Evolutionary conservation across 1,140 invertebrate genomes (phyloP), one percentile per base, ranked within the genome.

Genomic region (Samia ricini): DNA sequence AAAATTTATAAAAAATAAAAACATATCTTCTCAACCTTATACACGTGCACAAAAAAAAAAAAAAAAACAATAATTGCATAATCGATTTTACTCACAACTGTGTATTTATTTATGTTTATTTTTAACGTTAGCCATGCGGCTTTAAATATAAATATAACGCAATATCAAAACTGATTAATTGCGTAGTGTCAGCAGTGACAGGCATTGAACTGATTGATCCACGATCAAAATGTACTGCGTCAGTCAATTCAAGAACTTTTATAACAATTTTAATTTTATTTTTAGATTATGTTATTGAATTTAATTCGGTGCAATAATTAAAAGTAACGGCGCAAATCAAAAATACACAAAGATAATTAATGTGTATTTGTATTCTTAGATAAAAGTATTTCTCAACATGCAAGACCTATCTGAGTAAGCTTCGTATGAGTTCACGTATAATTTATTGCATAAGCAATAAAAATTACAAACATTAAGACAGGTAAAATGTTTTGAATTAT

Each of bases 211-310:
- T 52, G 51, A 15, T 23, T 52, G 23, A 22, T 2, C 20, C 20
- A 21, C 20, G 20, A 21, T 52, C 12, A 23, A 52, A 52, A 52
- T 52, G 51, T 52, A 52, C 12, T 52, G 51, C 51, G 51, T 52
- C 51, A 52, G 51, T 22, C 51, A 52, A 21, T 23, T 52, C 19
- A 22, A 22, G 20, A 20, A 4, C 8, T 42, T 26, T 15, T 1
- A n/a, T 42, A 42, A 42, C 33, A 42, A 42, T 12, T 42, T 8
- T 1, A 42, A 42, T 15, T 10, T 42, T 42, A 42, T 15, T 42
- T 15, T 42, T 42, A 15, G 12, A 42, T 15, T 42, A 1, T 15
- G n/a, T 15, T 42, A 10, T 42, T 29, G 10, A 42, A 42, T 42
- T 42, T 1, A n/a, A n/a, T n/a, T 15, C 33, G 1, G n/a, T 4